Evolutionary conservation across 2,113 vertebrate species (phyloP).

Genomic region (Neotoma lepida): DNA sequence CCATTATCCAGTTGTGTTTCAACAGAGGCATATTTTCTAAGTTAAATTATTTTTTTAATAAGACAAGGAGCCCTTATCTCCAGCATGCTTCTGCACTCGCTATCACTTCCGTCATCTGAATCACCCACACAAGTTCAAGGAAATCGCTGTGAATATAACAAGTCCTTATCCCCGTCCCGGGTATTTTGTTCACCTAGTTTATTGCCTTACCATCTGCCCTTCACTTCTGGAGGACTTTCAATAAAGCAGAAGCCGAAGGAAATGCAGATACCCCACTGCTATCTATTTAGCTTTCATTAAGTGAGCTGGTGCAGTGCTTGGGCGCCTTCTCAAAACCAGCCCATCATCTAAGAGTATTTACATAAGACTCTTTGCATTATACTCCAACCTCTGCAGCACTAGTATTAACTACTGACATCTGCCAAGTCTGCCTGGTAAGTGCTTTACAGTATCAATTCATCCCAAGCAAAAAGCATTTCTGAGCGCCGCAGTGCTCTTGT

Average conservation of each 20-base stretch:
- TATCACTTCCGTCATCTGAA: slow-evolving; percentile 66
- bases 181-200: slow-evolving; percentile 81
- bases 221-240: slow-evolving; percentile 80
- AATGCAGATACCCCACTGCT: slow-evolving; percentile 81
- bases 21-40: slow-evolving; percentile 34
- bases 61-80: slow-evolving; percentile 48
- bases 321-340: slow-evolving; percentile 82
- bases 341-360: slow-evolving; percentile 89
- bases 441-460: slow-evolving; percentile 90
- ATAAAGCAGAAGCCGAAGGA: slow-evolving; percentile 79
- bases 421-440: slow-evolving; percentile 89
- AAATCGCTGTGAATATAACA: slow-evolving; percentile 68
- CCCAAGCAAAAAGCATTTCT: slow-evolving; percentile 89
- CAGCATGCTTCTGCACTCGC: slow-evolving; percentile 58
- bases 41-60: slow-evolving; percentile 46
- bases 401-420: slow-evolving; percentile 90
- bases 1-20: slow-evolving; percentile 51
- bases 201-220: slow-evolving; percentile 81
- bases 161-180: slow-evolving; percentile 75
- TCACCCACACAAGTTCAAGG: slow-evolving; percentile 68
- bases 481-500: slow-evolving; percentile 87
- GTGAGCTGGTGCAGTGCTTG: slow-evolving; percentile 80
- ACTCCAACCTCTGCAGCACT: slow-evolving; percentile 86
- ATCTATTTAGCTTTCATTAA: slow-evolving; percentile 84
- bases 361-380: slow-evolving; percentile 87